Conservation (phyloP, 1,140 invertebrate genomes). For the Rhopalosiphum padi region DNA sequence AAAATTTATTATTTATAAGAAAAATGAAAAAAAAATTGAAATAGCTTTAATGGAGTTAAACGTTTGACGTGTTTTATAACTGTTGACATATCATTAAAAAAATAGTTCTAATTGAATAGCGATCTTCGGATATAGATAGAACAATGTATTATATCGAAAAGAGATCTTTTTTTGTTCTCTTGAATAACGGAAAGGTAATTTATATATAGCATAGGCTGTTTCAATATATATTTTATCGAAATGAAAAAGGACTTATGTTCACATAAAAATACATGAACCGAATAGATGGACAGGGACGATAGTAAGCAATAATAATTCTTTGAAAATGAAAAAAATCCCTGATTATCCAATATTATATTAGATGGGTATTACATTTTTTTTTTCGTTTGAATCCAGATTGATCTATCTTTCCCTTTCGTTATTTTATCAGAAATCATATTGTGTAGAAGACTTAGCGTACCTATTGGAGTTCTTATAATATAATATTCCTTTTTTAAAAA, state of each 20-base stretch:
- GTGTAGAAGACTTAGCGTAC: background rate
- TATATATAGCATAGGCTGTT: background rate
- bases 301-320: background rate
- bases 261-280: background rate
- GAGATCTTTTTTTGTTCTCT: background rate
- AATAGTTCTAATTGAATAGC: background rate
- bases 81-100: background rate
- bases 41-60: background rate
- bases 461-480: background rate
- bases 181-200: background rate
- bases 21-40: background rate
- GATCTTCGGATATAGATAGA: background rate
- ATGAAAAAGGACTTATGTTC: background rate
- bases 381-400: background rate
- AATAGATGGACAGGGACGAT: background rate
- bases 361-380: background rate
- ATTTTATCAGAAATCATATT: background rate
- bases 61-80: background rate
- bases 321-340: background rate
- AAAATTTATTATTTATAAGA: background rate
- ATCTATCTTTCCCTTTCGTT: background rate
- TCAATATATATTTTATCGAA: background rate
- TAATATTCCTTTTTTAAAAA: background rate
- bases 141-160: background rate
- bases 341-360: background rate